A percentile compares a stretch with the other conserved stretches of the same genome.
phyloP scores from a whole-genome alignment of 37 sponge, comb jelly and placozoan species.

The Spongilla lacustris region DNA sequence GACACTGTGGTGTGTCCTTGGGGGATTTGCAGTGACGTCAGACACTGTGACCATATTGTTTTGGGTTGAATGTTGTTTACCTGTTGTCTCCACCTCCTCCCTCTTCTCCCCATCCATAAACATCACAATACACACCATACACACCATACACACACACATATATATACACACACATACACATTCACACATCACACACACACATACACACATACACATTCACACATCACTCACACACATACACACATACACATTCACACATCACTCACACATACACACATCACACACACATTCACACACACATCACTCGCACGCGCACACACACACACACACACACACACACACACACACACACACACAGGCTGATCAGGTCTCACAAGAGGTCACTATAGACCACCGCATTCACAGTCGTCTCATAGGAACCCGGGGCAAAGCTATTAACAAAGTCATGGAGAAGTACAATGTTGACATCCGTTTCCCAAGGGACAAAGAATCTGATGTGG shows the following conservation, averaged over 20 bases:
- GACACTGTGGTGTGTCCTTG: too few relatives aligned
- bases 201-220: conserved; percentile 3
- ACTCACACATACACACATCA: background rate
- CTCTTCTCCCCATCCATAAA: too few relatives aligned
- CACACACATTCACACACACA: too few relatives aligned
- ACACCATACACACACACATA: conserved; percentile 9
- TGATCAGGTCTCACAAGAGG: conserved; percentile 74
- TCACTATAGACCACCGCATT: conserved; percentile 80
- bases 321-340: too few relatives aligned
- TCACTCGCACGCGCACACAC: too few relatives aligned
- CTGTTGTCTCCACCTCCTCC: too few relatives aligned
- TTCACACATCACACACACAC: background rate
- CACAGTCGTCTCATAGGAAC: conserved; percentile 90
- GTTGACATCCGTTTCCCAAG: conserved; percentile 86
- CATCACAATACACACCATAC: background rate
- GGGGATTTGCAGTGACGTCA: too few relatives aligned
- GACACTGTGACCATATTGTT: too few relatives aligned
- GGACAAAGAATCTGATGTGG: conserved; percentile 66
- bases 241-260: too few relatives aligned
- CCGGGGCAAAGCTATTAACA: conserved; percentile 79
- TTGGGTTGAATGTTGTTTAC: too few relatives aligned
- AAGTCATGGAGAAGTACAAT: conserved; percentile 85
- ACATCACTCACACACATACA: conserved; percentile 20
- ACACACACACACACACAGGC: too few relatives aligned
- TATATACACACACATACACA: background rate